phyloP scores from a whole-genome alignment of 92 coral and sea anemone species.

The Virgularia gustaviana region DNA sequence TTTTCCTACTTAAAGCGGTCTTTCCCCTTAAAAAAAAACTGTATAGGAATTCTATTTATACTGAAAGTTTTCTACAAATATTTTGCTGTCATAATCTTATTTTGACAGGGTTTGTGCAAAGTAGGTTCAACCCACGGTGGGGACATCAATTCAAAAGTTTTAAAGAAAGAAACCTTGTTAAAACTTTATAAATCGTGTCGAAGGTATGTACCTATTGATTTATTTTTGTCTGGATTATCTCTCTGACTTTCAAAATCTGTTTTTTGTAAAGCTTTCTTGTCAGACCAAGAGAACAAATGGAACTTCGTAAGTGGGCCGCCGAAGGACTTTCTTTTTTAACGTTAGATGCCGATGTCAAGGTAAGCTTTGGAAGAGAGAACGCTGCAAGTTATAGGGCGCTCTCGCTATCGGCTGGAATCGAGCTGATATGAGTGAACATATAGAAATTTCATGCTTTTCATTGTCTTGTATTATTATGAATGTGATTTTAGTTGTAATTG shows the following conservation, averaged over 20 bases:
- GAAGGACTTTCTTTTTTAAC: constrained; percentile 86
- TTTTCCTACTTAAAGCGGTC: background rate
- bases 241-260: background rate
- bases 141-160: constrained; percentile 69
- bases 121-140: constrained; percentile 86
- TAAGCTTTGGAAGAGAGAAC: constrained; percentile 2
- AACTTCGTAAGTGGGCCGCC: constrained; percentile 87
- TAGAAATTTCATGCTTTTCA: too few species aligned
- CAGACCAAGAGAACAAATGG: constrained; percentile 77
- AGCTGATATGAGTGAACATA: too few species aligned
- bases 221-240: too few species aligned
- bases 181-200: constrained; percentile 82
- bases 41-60: background rate
- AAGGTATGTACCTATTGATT: constrained; percentile 71
- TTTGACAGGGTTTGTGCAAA: constrained; percentile 84
- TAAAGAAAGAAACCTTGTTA: constrained; percentile 71
- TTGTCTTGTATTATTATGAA: too few species aligned
- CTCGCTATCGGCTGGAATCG: too few species aligned
- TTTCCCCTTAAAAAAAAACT: background rate
- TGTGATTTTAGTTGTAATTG: too few species aligned
- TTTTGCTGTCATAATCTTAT: too few species aligned
- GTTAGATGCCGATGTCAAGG: constrained; percentile 96
- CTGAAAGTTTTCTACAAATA: background rate
- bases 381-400: too few species aligned
- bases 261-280: constrained; percentile 57